These are phyloP conservation scores for Rhopalosiphum maidis DNA, from an alignment of 1,140 invertebrate species.

Conservation along the genomic window DNA sequence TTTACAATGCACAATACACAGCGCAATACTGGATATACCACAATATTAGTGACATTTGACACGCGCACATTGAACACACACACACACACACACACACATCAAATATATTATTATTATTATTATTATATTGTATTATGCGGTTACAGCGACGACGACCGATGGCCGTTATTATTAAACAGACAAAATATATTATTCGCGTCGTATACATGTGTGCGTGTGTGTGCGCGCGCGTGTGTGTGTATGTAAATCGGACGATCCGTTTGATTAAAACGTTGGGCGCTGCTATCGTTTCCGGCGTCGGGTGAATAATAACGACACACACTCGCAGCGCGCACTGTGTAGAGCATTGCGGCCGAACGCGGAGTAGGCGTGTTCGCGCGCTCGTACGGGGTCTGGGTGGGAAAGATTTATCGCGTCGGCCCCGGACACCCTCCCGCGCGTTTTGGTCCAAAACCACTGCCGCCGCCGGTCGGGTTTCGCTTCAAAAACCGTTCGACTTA, in stretches of 20 bases:
- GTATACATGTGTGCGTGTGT: too few relatives aligned
- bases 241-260: not conserved
- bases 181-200: not conserved
- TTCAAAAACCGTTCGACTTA: slow-evolving; percentile 46
- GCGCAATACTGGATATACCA: not conserved
- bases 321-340: not conserved
- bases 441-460: slow-evolving; percentile 26
- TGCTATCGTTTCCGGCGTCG: not conserved
- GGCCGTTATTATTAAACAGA: not conserved
- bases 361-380: slow-evolving; percentile 14
- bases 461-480: not conserved
- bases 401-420: slow-evolving; percentile 32
- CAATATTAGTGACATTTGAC: not conserved
- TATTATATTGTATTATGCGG: not conserved
- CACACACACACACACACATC: too few relatives aligned
- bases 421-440: not conserved
- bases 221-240: too few relatives aligned
- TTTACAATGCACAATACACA: not conserved
- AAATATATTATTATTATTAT: not conserved
- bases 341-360: not conserved
- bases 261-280: slow-evolving; percentile 7
- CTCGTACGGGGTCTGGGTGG: not conserved
- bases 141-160: not conserved
- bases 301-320: not conserved
- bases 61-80: too few relatives aligned